phyloP scores from a whole-genome alignment of 2,797 vertebrate genomes.

The Megaceryle alcyon region DNA sequence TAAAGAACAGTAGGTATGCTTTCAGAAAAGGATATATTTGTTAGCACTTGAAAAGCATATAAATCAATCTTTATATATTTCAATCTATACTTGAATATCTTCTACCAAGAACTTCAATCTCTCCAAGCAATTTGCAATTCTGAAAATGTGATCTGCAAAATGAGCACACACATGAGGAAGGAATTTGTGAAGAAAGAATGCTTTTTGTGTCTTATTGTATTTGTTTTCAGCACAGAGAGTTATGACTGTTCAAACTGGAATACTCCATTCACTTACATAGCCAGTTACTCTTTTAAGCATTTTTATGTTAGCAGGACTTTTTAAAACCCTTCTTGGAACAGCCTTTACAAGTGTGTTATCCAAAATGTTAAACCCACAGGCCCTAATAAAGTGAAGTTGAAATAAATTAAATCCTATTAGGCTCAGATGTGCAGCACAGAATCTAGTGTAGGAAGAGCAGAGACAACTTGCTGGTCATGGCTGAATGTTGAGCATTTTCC shows the following conservation, averaged over 20 bases:
- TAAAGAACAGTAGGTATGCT: background rate
- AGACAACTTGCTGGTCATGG: background rate
- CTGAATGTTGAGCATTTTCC: background rate
- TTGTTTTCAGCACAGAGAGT: background rate
- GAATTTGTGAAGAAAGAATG: background rate
- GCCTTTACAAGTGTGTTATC: background rate
- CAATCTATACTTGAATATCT: background rate
- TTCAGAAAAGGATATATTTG: background rate
- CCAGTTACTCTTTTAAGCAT: background rate
- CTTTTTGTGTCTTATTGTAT: background rate
- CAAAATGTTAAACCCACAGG: background rate
- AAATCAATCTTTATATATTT: background rate
- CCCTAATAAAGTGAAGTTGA: background rate
- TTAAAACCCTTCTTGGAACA: background rate
- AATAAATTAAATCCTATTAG: background rate
- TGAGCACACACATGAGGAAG: background rate
- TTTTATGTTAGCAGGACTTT: background rate
- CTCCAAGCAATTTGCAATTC: background rate
- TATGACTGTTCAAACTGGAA: background rate
- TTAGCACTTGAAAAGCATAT: background rate
- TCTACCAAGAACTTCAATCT: background rate
- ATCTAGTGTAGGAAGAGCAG: background rate
- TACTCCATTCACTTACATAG: background rate
- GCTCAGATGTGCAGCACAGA: background rate
- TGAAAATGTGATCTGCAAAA: background rate